Base-by-base conservation (phyloP, 2,113 vertebrate genomes). In the Antennarius striatus region DNA sequence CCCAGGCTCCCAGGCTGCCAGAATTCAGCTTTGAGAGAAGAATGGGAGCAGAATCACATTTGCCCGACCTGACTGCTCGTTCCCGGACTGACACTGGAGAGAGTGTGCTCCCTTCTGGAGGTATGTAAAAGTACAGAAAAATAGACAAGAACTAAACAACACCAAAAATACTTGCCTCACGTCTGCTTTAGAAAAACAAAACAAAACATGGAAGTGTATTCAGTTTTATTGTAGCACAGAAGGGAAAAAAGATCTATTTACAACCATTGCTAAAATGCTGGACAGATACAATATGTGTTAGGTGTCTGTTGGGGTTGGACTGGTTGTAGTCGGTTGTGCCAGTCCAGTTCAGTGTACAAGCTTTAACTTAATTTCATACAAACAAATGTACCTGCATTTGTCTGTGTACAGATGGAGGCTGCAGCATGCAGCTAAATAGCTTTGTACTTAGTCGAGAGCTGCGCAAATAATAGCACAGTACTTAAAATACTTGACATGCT, bases 11-110 rank as follows among this genome's bases (percentile, higher is more conserved):
- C 17, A 89, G 93, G 56, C 95, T 99, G 65, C 95, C 95, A 70
- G 96, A 99, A 57, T 97, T 96, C 81, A 96, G 90, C 73, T 95
- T 94, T 75, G 96, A 98, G 87, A 95, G 91, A 79, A 92, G 82
- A 28, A 90, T 83, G 13, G 49, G 84, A 50, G 42, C 89, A 0
- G 93, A 94, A 32, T 57, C 80, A 0, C 85, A 4, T 3, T 89
- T 85, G 45, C 86, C 89, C 12, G 50, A 73, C 29, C 77, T 73
- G 40, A 56, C 85, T 36, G 65, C 80, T 2, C 87, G 84, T 29
- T 76, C 84, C 3, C 84, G 50, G 73, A 40, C 70, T 1, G 86
- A 89, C 15, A 80, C 85, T 0, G 90, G 90, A 72, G 89, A 90
- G 68, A 92, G 88, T 0, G 74, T 86, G 0, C 75, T 89, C 13